These are phyloP conservation scores for Cephus rjabovi DNA, from an alignment of 2,888 invertebrate genomes.

Conservation along the genomic window DNA sequence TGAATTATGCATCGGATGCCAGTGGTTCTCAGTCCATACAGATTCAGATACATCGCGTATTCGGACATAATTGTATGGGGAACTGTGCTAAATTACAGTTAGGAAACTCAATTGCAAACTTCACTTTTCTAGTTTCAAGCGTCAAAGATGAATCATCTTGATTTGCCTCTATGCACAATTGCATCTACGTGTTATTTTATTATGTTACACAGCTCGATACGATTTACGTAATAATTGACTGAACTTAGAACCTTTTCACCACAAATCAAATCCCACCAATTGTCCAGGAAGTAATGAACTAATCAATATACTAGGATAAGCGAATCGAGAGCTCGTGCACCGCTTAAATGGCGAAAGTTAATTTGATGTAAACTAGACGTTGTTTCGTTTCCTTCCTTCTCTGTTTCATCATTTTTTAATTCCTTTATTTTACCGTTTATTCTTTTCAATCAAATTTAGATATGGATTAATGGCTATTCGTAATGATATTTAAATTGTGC, in stretches of 20 bases:
- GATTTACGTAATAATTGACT: not conserved
- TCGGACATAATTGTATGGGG: too few relatives aligned
- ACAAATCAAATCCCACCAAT: conserved; percentile 2
- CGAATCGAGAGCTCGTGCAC: not conserved
- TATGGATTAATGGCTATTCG: too few relatives aligned
- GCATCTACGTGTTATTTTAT: not conserved
- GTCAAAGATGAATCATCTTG: too few relatives aligned
- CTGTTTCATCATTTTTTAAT: too few relatives aligned
- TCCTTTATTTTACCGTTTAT: too few relatives aligned
- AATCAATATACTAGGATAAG: not conserved
- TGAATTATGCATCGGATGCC: conserved; percentile 45
- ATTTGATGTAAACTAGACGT: not conserved
- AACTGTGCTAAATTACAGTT: too few relatives aligned
- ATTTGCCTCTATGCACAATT: not conserved
- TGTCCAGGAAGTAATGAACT: conserved; percentile 1
- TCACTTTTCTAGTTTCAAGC: too few relatives aligned
- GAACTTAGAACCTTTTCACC: not conserved
- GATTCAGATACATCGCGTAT: too few relatives aligned
- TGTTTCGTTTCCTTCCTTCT: not conserved
- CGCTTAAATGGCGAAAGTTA: not conserved
- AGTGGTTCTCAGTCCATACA: conserved; percentile 14
- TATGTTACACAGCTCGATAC: not conserved
- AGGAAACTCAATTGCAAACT: too few relatives aligned
- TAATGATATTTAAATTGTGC: too few relatives aligned
- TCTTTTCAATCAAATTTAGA: too few relatives aligned